Percentiles rank a stretch among this genome's conserved stretches.
These are phyloP conservation scores for Scaptomyza pallida DNA, from an alignment of 1,140 invertebrate genomes.

Conservation along the genomic window DNA sequence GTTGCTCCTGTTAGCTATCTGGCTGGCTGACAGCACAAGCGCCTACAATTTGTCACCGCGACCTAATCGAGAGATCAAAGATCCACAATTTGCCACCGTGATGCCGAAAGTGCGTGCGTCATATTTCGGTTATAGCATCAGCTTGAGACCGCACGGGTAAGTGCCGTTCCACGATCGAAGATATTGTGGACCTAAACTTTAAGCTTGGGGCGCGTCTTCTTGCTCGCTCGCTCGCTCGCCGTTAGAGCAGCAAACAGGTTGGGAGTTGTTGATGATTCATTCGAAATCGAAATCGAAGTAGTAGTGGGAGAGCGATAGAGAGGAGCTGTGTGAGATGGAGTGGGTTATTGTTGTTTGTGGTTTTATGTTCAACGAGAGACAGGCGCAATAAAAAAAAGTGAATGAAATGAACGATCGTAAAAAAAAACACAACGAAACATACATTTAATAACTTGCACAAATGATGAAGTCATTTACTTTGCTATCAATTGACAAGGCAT, in stretches of 20 bases:
- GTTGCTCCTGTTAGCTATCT: conserved; percentile 16
- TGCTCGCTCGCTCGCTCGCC: conserved; percentile 1
- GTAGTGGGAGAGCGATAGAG: background rate
- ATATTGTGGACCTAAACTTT: conserved; percentile 9
- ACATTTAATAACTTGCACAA: conserved; percentile 56
- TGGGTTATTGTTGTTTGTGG: conserved; percentile 3
- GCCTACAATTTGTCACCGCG: conserved; percentile 78
- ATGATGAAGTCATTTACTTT: conserved; percentile 66
- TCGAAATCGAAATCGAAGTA: conserved; percentile 21
- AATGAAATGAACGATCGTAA: conserved; percentile 52
- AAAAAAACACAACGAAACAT: conserved; percentile 37
- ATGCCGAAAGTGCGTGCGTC: conserved; percentile 77
- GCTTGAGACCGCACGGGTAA: conserved; percentile 73
- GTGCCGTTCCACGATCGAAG: conserved; percentile 34
- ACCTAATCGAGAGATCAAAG: conserved; percentile 69
- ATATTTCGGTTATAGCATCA: conserved; percentile 82
- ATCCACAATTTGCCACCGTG: conserved; percentile 65
- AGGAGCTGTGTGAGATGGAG: background rate
- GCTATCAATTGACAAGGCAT: conserved; percentile 56
- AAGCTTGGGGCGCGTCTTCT: conserved; percentile 13
- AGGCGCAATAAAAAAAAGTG: conserved; percentile 49
- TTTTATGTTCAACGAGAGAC: conserved; percentile 1
- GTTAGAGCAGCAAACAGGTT: conserved; percentile 68
- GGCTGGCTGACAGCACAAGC: conserved; percentile 4
- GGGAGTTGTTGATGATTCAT: conserved; percentile 40